Evolutionary conservation across 2,888 invertebrate species (phyloP).

Genomic region (Acanthosoma haemorrhoidale): DNA sequence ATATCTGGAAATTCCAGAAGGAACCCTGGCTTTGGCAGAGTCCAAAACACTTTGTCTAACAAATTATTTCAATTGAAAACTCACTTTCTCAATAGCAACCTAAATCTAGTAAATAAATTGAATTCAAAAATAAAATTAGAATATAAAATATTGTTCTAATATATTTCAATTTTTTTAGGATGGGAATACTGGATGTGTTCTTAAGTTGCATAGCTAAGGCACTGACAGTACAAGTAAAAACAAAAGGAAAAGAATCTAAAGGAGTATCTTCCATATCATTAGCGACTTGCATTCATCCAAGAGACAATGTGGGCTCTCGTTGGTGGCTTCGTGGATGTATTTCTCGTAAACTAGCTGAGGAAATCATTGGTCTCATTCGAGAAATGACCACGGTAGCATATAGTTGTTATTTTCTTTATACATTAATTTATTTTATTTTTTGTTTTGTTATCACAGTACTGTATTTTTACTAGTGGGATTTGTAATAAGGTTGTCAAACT

Average conservation of each 20-base stretch:
- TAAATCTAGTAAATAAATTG: too few relatives aligned
- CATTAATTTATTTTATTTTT: too few relatives aligned
- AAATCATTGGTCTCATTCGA: slow-evolving; percentile 77
- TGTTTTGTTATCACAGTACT: too few relatives aligned
- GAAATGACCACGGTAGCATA: slow-evolving; percentile 83
- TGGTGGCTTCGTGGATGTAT: slow-evolving; percentile 89
- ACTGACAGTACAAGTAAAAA: slow-evolving; percentile 82
- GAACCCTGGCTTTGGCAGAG: too few relatives aligned
- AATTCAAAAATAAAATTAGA: too few relatives aligned
- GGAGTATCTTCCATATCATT: slow-evolving; percentile 55
- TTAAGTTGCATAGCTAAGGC: slow-evolving; percentile 87
- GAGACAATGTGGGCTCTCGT: slow-evolving; percentile 53
- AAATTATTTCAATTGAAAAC: too few relatives aligned
- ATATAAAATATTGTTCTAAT: neutral
- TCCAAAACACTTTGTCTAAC: too few relatives aligned
- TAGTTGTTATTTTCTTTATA: too few relatives aligned
- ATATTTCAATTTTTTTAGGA: slow-evolving; percentile 47
- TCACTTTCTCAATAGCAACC: too few relatives aligned
- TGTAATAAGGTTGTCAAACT: too few relatives aligned
- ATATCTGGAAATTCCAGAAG: too few relatives aligned
- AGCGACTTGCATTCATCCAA: slow-evolving; percentile 55
- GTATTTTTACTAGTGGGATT: too few relatives aligned
- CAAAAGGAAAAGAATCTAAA: slow-evolving; percentile 53
- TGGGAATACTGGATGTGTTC: slow-evolving; percentile 83
- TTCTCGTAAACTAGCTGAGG: slow-evolving; percentile 77